phyloP scores from a whole-genome alignment of 2,113 vertebrate genomes.

The Urocynchramus pylzowi region DNA sequence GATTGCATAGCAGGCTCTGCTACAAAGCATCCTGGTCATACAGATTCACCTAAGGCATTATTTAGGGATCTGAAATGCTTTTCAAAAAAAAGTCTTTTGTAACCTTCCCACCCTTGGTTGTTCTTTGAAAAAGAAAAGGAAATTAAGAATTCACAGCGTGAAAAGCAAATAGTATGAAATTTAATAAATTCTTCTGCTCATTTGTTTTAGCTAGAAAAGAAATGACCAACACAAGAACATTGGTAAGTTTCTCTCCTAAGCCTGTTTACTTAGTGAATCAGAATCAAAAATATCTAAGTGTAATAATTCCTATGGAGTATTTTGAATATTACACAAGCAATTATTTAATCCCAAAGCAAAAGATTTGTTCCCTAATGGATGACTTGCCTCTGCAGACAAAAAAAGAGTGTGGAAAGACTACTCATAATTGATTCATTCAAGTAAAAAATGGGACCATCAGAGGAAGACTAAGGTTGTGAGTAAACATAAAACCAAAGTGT shows the following conservation, averaged over 20 bases:
- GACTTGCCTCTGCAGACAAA: not conserved
- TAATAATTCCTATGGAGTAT: not conserved
- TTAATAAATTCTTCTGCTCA: not conserved
- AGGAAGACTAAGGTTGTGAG: not conserved
- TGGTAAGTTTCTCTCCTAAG: not conserved
- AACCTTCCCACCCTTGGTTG: not conserved
- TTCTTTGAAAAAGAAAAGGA: not conserved
- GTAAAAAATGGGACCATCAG: not conserved
- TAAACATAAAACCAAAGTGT: not conserved
- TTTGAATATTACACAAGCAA: not conserved
- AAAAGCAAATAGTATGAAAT: not conserved
- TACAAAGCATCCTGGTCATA: not conserved
- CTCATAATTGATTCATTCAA: not conserved
- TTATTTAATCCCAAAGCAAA: not conserved
- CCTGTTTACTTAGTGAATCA: not conserved
- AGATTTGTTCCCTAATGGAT: not conserved
- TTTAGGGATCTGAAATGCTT: not conserved
- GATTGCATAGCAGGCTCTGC: not conserved
- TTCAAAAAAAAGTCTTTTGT: not conserved
- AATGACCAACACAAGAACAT: not conserved
- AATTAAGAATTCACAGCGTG: not conserved
- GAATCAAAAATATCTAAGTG: not conserved
- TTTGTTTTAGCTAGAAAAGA: not conserved
- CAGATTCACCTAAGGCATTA: not conserved
- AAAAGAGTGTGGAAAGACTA: not conserved